Evolutionary conservation across 2,888 invertebrate species (phyloP), one percentile per base, ranked within the genome.

Genomic region (Calliopum simillimum): DNA sequence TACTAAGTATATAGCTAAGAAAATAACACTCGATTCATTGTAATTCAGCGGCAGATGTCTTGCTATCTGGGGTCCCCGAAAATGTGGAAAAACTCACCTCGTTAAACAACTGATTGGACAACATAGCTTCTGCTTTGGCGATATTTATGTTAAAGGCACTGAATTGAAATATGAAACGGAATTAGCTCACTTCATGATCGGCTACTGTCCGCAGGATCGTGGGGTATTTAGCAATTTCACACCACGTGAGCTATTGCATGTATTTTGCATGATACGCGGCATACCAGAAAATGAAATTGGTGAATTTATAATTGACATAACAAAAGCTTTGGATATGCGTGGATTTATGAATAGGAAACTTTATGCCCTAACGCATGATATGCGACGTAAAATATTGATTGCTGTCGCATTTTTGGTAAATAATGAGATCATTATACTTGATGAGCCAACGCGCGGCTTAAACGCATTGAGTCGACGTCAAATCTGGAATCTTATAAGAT

Each of bases 21-120:
- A n/a, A n/a, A 6, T 33, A 33, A 33, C 4, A 33, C 8, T 33
- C 33, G 33, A 8, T 33, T 33, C 13, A 19, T 61, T 67, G 13
- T 44, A 16, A 53, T 47, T 64, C 53, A 83, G 83, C 56, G 75
- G 78, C 51, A 93, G 93, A 85, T 93, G 93, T 80, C 93, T 94
- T 80, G 94, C 94, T 8, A 86, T 94, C 43, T 87, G 93, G 68
- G 94, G 94, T 0, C 90, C 93, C 0, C 94, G 94, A 79, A 94
- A 94, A 14, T 93, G 94, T 0, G 95, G 94, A 0, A 95, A 95
- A 84, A 93, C 94, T 0, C 91, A 92, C 12, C 93, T 96, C 0
- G 94, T 96, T 81, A 92, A 92, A 82, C 94, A 95, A 91, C 86
- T 96, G 75, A 94, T 95, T 72, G 95, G 95, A 0, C 93, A 94